Percentiles rank a stretch among this genome's conserved stretches.
These are phyloP conservation scores for Chymomyza caudatula DNA, from an alignment of 2,888 invertebrate genomes.

Conservation along the genomic window DNA sequence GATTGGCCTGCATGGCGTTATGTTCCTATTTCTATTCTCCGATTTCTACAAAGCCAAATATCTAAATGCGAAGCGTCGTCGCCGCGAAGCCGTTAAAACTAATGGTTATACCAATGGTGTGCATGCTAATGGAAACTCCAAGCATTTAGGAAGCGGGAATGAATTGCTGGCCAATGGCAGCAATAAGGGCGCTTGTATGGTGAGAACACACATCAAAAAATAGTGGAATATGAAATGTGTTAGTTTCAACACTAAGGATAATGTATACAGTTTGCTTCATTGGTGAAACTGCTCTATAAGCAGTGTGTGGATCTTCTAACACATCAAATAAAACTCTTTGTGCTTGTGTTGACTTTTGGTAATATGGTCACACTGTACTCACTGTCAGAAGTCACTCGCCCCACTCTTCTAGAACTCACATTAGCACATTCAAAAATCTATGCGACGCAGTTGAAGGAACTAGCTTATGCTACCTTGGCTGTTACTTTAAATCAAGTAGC, in stretches of 20 bases:
- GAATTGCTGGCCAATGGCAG: conserved; percentile 55
- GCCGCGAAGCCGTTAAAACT: conserved; percentile 50
- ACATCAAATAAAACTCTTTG: too few relatives aligned
- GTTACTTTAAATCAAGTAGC: conserved; percentile 43
- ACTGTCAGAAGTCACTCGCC: too few relatives aligned
- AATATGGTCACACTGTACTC: too few relatives aligned
- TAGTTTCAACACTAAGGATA: too few relatives aligned
- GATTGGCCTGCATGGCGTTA: conserved; percentile 95
- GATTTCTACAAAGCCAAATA: conserved; percentile 95
- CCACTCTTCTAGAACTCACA: too few relatives aligned
- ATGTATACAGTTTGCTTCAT: too few relatives aligned
- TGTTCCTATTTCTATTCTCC: conserved; percentile 95
- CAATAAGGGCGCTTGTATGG: conserved; percentile 84
- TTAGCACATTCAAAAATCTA: too few relatives aligned
- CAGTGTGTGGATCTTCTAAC: too few relatives aligned
- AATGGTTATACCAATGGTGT: conserved; percentile 58
- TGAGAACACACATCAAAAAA: conserved; percentile 75
- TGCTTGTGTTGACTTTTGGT: too few relatives aligned
- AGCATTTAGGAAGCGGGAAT: conserved; percentile 47
- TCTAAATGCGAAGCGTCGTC: conserved; percentile 76
- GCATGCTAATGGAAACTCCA: conserved; percentile 50
- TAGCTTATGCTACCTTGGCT: neutral
- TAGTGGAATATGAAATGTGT: neutral
- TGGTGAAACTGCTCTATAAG: too few relatives aligned
- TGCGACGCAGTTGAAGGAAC: neutral